Evolutionary conservation across 1,140 invertebrate genomes (phyloP), one percentile per base, ranked within the genome.

Genomic region (Zaprionus tsacasi): DNA sequence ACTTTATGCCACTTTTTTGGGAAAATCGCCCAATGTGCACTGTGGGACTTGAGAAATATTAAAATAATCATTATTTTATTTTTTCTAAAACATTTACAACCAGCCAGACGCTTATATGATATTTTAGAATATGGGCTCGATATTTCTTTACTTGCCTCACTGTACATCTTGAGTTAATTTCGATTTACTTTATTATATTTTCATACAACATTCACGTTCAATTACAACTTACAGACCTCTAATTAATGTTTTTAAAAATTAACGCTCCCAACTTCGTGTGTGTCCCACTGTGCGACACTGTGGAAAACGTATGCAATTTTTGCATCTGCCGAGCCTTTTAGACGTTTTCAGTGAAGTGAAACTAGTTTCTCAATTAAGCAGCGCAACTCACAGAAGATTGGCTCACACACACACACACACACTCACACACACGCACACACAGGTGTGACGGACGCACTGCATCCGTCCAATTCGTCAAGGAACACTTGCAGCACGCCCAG

Each of bases 391-490:
- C 54, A 40, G 48, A 56, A 76, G 56, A 66, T 70, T 55, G 76
- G 63, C 81, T 56, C 69, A 65, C 76, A 72, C 69, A 72, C 54
- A 45, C n/a, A 15, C 40, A 7, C n/a, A 7, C 1, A 13, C 50
- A 13, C 25, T 27, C 15, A 45, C n/a, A 15, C 40, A 6, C n/a
- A 1, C 1, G 21, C 50, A 13, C 25, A 35, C 17, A 40, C 38
- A n/a, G 52, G 48, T 55, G 36, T 36, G 60, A 66, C 54, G 52
- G 81, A 79, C 73, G 73, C 70, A 54, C 78, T 73, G 74, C 85
- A 88, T 88, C 81, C 85, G 85, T 85, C 72, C 85, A 89, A 89
- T 89, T 82, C 86, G 85, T 89, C 85, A 89, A 89, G 81, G 81
- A 76, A 75, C 55, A 68, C 76, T 82, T 83, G 78, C 68, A 25